A percentile compares a stretch with the other conserved stretches of the same genome.
These are phyloP conservation scores for Sylvia borin DNA, from an alignment of 2,797 vertebrate genomes.

Conservation along the genomic window DNA sequence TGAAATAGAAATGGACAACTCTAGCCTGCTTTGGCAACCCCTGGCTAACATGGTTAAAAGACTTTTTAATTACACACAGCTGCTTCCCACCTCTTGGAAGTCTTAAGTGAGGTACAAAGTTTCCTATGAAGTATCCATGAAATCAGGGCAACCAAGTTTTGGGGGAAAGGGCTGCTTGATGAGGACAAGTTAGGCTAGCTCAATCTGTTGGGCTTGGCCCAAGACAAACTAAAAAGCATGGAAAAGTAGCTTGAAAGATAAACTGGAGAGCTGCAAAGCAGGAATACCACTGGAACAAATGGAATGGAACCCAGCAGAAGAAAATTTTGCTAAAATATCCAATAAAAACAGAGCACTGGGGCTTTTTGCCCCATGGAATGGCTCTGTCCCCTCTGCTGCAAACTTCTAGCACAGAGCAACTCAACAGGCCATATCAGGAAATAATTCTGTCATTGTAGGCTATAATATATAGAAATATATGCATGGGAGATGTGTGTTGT, in stretches of 20 bases:
- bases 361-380: neutral
- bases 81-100: too few species aligned
- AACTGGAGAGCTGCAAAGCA: neutral
- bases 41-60: too few species aligned
- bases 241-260: too few species aligned
- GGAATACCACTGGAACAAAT: neutral
- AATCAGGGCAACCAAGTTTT: neutral
- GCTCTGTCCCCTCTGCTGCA: neutral
- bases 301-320: neutral
- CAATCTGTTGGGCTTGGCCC: neutral
- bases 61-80: too few species aligned
- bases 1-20: too few species aligned
- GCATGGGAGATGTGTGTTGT: rapidly evolving
- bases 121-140: neutral
- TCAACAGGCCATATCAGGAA: neutral
- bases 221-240: neutral
- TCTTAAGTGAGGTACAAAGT: neutral
- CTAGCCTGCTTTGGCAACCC: too few species aligned
- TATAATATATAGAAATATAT: neutral
- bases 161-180: neutral
- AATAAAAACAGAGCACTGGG: neutral
- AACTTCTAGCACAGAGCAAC: neutral
- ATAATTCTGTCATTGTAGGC: neutral
- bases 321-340: neutral
- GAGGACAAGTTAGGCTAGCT: neutral